These are phyloP conservation scores for Eptatretus burgeri DNA, from an alignment of 2,113 vertebrate genomes.

Conservation along the genomic window DNA sequence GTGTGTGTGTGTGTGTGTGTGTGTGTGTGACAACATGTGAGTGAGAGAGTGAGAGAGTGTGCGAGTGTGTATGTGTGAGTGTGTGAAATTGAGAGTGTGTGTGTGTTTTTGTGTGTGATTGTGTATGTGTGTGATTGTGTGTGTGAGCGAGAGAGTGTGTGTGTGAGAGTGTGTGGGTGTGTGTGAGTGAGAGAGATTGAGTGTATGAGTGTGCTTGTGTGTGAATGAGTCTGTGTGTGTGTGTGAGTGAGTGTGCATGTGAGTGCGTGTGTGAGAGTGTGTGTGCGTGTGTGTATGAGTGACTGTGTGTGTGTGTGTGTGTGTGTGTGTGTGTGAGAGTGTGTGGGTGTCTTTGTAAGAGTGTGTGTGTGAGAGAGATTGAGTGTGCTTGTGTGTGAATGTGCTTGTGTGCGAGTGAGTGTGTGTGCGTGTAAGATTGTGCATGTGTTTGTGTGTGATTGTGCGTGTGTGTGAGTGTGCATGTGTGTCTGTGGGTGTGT, in stretches of 20 bases:
- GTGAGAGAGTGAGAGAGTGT: neutral
- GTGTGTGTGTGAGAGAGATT: too few species aligned
- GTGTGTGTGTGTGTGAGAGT: too few species aligned
- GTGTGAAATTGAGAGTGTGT: neutral
- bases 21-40: neutral
- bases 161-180: neutral
- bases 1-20: neutral
- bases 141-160: neutral
- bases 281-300: too few species aligned
- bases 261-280: neutral
- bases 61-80: neutral
- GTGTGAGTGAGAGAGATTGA: neutral
- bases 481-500: too few species aligned
- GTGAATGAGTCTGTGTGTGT: slow-evolving; percentile 1
- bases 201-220: neutral
- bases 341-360: too few species aligned
- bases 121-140: neutral
- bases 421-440: too few species aligned
- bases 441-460: too few species aligned
- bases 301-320: too few species aligned
- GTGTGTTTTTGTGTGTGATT: neutral
- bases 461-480: too few species aligned
- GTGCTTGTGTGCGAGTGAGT: too few species aligned
- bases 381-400: too few species aligned
- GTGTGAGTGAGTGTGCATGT: neutral